A percentile compares a stretch with the other conserved stretches of the same genome.
These are phyloP conservation scores for Crotalus tigris DNA, from an alignment of 2,113 vertebrate species.

Conservation along the genomic window DNA sequence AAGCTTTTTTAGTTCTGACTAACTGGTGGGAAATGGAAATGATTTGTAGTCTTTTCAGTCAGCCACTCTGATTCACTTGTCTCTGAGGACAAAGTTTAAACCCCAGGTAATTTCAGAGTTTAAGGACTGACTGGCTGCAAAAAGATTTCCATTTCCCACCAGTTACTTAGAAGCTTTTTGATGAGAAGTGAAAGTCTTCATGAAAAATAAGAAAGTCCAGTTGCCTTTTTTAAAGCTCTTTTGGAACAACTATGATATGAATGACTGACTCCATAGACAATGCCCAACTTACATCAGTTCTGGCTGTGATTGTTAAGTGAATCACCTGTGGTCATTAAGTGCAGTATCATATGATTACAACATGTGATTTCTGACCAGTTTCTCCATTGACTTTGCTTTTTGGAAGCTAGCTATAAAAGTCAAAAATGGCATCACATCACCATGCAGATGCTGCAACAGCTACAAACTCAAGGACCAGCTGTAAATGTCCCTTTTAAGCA, in stretches of 20 bases:
- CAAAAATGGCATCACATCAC: not conserved
- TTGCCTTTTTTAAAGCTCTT: not conserved
- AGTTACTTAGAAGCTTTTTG: not conserved
- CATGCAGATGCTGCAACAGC: not conserved
- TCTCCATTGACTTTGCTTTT: not conserved
- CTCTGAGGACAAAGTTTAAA: not conserved
- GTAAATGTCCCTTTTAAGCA: not conserved
- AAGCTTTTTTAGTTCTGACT: not conserved
- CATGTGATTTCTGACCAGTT: not conserved
- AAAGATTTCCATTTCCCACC: not conserved
- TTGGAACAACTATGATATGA: not conserved
- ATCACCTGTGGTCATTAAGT: not conserved
- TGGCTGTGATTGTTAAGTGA: not conserved
- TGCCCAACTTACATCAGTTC: not conserved
- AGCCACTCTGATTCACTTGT: not conserved
- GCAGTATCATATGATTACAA: not conserved
- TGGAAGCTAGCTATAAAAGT: not conserved
- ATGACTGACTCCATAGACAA: not conserved
- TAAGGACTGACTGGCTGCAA: not conserved
- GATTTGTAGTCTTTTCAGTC: not conserved
- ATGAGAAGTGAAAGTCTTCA: not conserved
- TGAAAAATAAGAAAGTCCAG: not conserved
- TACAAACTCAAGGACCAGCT: not conserved
- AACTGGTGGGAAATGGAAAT: not conserved
- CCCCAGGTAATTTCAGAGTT: not conserved